A percentile compares a stretch with the other conserved stretches of the same genome.
phyloP scores from a whole-genome alignment of 2,113 vertebrate genomes.

The Callaeas wilsoni region DNA sequence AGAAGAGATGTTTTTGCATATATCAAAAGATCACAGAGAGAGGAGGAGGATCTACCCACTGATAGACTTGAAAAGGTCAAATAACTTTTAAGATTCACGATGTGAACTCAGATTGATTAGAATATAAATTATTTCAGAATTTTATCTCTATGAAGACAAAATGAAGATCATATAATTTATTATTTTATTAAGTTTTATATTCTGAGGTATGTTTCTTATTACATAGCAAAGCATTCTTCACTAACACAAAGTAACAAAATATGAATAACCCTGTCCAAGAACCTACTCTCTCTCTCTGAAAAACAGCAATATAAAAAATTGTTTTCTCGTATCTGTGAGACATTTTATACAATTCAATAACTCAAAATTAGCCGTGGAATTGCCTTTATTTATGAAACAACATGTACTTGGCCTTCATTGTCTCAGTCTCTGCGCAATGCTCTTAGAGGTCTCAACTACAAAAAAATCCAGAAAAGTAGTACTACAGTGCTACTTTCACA shows the following conservation, averaged over 20 bases:
- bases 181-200: not conserved
- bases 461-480: not conserved
- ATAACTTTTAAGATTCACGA: not conserved
- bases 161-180: not conserved
- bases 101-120: not conserved
- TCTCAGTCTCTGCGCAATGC: not conserved
- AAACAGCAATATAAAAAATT: not conserved
- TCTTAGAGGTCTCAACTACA: not conserved
- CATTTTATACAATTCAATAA: not conserved
- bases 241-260: not conserved
- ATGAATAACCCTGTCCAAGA: not conserved
- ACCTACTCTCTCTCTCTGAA: accelerated
- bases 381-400: not conserved
- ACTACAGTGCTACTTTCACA: not conserved
- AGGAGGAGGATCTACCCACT: not conserved
- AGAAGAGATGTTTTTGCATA: not conserved
- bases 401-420: not conserved
- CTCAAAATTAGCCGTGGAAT: not conserved
- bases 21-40: not conserved
- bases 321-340: not conserved
- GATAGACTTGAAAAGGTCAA: not conserved
- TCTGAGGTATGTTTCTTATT: not conserved
- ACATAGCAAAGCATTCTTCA: not conserved
- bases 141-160: not conserved
- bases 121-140: not conserved